These are phyloP conservation scores for Sarotherodon lohbergeri DNA, from an alignment of 2,113 vertebrate genomes.

Conservation along the genomic window DNA sequence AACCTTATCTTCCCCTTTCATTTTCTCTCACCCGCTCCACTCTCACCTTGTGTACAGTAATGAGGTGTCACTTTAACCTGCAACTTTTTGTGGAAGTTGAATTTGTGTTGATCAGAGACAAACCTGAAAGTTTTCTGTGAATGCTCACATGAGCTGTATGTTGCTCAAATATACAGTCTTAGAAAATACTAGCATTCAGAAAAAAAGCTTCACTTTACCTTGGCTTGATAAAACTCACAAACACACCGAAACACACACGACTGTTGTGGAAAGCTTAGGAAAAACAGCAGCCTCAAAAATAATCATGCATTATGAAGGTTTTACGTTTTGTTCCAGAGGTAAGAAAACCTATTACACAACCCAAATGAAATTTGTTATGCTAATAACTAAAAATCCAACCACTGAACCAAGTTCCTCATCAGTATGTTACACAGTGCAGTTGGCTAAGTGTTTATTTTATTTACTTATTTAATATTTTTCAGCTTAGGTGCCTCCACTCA, in stretches of 20 bases:
- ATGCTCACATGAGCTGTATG: neutral
- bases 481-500: neutral
- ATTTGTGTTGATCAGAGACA: neutral
- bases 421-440: neutral
- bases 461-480: neutral
- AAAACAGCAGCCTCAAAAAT: neutral
- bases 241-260: neutral
- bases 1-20: conserved; percentile 31
- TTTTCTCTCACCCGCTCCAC: neutral
- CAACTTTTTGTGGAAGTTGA: neutral
- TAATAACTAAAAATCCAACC: neutral
- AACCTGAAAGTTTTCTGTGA: neutral
- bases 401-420: neutral
- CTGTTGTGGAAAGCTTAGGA: neutral
- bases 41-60: conserved; percentile 20
- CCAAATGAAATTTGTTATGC: neutral
- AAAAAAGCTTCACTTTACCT: neutral
- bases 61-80: neutral
- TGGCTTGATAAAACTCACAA: neutral
- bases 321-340: neutral
- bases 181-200: neutral
- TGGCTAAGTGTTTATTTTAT: neutral
- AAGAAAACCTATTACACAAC: neutral
- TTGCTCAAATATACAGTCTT: neutral
- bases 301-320: neutral